Evolutionary conservation across 2,888 invertebrate species (phyloP), one percentile per base, ranked within the genome.

Genomic region (Julus scanicus): DNA sequence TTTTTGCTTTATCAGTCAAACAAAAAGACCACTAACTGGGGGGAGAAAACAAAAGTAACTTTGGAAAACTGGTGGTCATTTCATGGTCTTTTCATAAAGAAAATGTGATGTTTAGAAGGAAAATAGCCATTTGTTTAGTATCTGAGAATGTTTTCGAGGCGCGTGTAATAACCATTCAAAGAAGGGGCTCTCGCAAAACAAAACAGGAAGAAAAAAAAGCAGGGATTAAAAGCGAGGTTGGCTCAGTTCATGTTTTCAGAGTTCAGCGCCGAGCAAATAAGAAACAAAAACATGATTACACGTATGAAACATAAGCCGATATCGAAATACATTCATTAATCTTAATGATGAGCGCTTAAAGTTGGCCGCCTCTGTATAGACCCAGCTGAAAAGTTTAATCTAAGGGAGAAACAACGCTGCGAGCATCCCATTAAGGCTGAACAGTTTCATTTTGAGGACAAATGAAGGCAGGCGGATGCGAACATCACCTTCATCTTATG

Each of bases 271-370:
- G 80, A 80, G 80, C 37, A 80, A 80, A 80, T 80, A 80, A 80
- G 80, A 13, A 80, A 80, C 80, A 80, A 80, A 80, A 80, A 80
- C 80, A 80, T 80, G 80, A 80, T 80, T 80, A 80, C 80, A 80
- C 80, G 80, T 80, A 80, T 37, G 80, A 80, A 80, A 80, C 80
- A 80, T 80, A 80, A 80, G 80, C 80, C 80, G 80, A 80, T 80
- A 37, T 37, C 29, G 80, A 80, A 80, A 80, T 37, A 29, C 80
- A 80, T 80, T 80, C 80, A 80, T 80, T 80, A 80, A 80, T 80
- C 80, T 80, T 80, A 80, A 80, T 80, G 80, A 80, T 37, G 37
- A 39, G 13, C 80, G 80, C 80, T 80, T 80, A 80, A 80, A 80
- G 80, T 37, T 4, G 80, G 63, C 63, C 63, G 20, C 63, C 63